Evolutionary conservation across 2,888 invertebrate genomes (phyloP), one percentile per base, ranked within the genome.

Genomic region (Platycheirus rosarum): DNA sequence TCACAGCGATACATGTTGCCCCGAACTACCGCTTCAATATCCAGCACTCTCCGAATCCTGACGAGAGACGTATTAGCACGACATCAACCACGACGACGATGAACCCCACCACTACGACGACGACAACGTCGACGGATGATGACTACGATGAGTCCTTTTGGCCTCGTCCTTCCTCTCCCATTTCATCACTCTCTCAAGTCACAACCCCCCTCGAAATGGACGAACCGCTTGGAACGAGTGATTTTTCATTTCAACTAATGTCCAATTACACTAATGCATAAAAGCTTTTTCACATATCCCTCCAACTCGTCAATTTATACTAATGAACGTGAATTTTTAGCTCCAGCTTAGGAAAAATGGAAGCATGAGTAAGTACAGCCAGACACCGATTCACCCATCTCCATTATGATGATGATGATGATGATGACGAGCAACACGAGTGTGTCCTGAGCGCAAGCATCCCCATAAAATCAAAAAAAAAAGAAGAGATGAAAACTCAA

Each of bases 171-270:
- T 49, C 37, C 11, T 18, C 66, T 53, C 37, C 4, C 2, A 16
- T 57, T 42, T 44, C 18, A 20, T 44, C 37, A 23, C 40, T 18
- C 18, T 40, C 18, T 42, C 23, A 7, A 1, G 7, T 32, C 82
- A 49, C 79, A 65, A 74, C 70, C 77, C 76, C 78, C 65, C 66
- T 57, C 76, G 77, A 29, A 46, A 14, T 14, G 79, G 69, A 80
- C 84, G 65, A 74, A 70, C 68, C 51, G 48, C 48, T 76, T 60
- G 84, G 75, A 85, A 85, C 82, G 85, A 86, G 84, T 85, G 85
- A 85, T 86, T 86, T 86, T 86, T 86, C 86, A 86, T 86, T 86
- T 86, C 85, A 85, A 86, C 86, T 86, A 86, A 86, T 86, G 86
- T 86, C 86, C 86, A 86, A 86, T 86, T 86, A 86, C 85, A 85